Base-by-base conservation (phyloP, 2,113 vertebrate species). In the Antigone vipio region DNA sequence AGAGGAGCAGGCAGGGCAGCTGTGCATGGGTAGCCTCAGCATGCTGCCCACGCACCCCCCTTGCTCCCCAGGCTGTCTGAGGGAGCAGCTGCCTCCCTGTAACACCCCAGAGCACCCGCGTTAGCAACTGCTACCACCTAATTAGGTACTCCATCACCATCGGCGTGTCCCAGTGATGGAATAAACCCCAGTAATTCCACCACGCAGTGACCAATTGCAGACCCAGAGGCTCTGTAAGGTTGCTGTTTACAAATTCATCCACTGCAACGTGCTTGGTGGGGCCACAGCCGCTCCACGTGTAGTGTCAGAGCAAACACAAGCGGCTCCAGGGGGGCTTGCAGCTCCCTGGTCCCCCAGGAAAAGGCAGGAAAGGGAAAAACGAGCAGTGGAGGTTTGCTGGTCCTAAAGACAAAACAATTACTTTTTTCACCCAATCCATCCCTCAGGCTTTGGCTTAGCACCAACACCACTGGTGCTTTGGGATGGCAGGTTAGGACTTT, bases 31-130 rank as follows among this genome's bases (percentile, higher is more conserved):
- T 10, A 30, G 35, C 21, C 47, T 49, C 84, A 26, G n/a, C 17
- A 4, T 0, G 1, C 56, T 49, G 23, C 22, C n/a, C 47, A 11
- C 1, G 3, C 30, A 9, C 7, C 40, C 32, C 50, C 23, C 6
- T 1, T 2, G 35, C 38, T 67, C 16, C 40, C 30, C 75, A 12
- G 8, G 26, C 47, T 27, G 74, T 4, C 29, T 18, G 52, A 52
- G 32, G 30, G 14, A 47, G n/a, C 11, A 0, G 34, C 88, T 40
- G 29, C 47, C 35, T 30, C 49, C 63, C 78, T 11, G 6, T 6
- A 32, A 56, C 21, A 15, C n/a, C 62, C 13, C 35, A 15, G 30
- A 82, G 52, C 32, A 18, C 22, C 50, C 2, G 0, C 6, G 0
- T 22, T 4, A 19, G 44, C 22, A 32, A 13, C 47, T 34, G 45